A percentile compares a stretch with the other conserved stretches of the same genome.
Conservation (phyloP, 1,140 invertebrate species). For the Anastrepha ludens region DNA sequence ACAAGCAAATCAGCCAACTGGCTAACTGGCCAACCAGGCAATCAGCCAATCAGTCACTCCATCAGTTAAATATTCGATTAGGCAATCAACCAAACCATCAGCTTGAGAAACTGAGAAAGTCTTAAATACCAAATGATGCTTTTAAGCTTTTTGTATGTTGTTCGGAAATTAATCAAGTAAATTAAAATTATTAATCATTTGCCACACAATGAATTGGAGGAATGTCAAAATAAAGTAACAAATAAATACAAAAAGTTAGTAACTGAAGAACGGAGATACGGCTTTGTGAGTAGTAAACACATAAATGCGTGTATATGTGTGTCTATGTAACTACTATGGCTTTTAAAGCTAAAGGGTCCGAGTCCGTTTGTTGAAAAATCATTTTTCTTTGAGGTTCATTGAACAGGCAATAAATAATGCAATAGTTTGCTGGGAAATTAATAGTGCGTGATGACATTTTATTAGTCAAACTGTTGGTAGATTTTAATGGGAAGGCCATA, state of each 20-base stretch:
- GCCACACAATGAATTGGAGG: not conserved
- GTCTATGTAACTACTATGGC: not conserved
- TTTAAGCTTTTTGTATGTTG: conserved; percentile 10
- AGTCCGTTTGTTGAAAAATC: not conserved
- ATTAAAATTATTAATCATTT: conserved; percentile 51
- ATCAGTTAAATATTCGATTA: conserved; percentile 50
- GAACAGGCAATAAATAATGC: conserved; percentile 3
- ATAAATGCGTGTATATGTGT: not conserved
- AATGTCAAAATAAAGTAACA: not conserved
- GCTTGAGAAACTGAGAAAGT: not conserved
- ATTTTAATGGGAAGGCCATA: no score
- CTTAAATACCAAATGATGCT: conserved; percentile 21
- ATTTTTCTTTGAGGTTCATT: conserved; percentile 39
- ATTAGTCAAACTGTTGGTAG: not conserved
- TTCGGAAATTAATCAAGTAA: conserved; percentile 39
- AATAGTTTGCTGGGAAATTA: not conserved
- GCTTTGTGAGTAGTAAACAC: not conserved
- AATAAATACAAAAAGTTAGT: no score
- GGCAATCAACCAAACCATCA: not conserved
- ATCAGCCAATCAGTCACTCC: conserved; percentile 17
- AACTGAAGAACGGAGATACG: not conserved
- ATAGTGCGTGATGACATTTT: not conserved
- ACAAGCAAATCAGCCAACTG: not conserved
- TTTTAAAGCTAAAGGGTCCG: not conserved
- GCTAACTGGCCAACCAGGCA: not conserved